These are phyloP conservation scores for Nesogale talazaci DNA, from an alignment of 2,113 vertebrate genomes.

Conservation along the genomic window DNA sequence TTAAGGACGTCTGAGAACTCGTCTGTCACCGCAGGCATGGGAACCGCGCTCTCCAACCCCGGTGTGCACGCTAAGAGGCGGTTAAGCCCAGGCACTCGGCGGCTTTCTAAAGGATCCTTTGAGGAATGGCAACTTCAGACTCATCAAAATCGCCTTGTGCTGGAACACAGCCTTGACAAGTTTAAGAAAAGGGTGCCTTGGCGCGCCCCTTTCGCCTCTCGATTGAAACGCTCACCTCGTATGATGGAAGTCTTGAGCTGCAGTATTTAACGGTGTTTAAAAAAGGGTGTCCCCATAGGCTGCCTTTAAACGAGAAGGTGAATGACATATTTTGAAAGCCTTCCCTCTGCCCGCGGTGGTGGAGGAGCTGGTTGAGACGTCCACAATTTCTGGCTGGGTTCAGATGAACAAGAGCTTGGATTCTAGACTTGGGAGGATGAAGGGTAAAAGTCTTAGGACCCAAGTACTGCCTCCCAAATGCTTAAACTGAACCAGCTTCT, in stretches of 20 bases:
- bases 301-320: slow-evolving; percentile 47
- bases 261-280: slow-evolving; percentile 34
- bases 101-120: slow-evolving; percentile 44
- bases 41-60: slow-evolving; percentile 8
- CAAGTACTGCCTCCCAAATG: not conserved
- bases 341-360: slow-evolving; percentile 3
- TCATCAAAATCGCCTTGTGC: slow-evolving; percentile 38
- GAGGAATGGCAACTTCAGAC: slow-evolving; percentile 35
- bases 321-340: slow-evolving; percentile 65
- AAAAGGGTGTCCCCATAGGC: not conserved
- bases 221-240: slow-evolving; percentile 45
- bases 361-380: slow-evolving; percentile 29
- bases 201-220: not conserved
- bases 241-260: slow-evolving; percentile 38
- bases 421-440: not conserved
- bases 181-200: not conserved
- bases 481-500: not conserved
- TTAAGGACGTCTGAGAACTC: slow-evolving; percentile 21
- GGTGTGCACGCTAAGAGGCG: slow-evolving; percentile 27
- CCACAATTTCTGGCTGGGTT: slow-evolving; percentile 44
- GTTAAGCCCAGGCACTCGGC: slow-evolving; percentile 32
- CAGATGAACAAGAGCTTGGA: not conserved
- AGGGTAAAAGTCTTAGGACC: not conserved
- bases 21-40: not conserved
- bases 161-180: not conserved